These are phyloP conservation scores for Apis dorsata DNA, from an alignment of 1,140 invertebrate species.

Conservation along the genomic window DNA sequence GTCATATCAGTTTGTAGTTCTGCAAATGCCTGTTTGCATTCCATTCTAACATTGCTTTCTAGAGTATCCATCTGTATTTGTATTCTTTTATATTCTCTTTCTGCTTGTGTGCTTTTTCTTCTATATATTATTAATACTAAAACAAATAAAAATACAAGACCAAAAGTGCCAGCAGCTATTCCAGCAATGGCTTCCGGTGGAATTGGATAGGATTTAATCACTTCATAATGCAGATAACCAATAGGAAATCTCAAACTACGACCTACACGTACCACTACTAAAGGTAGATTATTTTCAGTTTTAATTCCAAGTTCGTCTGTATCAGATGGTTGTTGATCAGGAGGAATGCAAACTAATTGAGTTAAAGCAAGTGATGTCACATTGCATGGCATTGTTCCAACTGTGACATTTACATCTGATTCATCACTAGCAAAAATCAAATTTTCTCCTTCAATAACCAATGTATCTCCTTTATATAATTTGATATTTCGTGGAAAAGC, in stretches of 20 bases:
- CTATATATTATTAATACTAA: slow-evolving; percentile 93
- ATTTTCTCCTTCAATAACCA: slow-evolving; percentile 97
- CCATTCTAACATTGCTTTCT: slow-evolving; percentile 97
- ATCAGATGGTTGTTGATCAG: slow-evolving; percentile 89
- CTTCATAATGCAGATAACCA: slow-evolving; percentile 93
- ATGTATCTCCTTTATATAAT: slow-evolving; percentile 95
- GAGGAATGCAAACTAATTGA: slow-evolving; percentile 94
- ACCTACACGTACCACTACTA: slow-evolving; percentile 95
- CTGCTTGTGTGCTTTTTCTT: slow-evolving; percentile 95
- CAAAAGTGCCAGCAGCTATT: slow-evolving; percentile 89
- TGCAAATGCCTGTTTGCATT: slow-evolving; percentile 99
- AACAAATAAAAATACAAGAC: slow-evolving; percentile 91
- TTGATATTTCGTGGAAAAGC: slow-evolving; percentile 93
- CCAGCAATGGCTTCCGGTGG: slow-evolving; percentile 93
- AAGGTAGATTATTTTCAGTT: slow-evolving; percentile 87
- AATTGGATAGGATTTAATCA: slow-evolving; percentile 90
- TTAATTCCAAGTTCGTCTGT: slow-evolving; percentile 92
- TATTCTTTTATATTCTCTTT: slow-evolving; percentile 97
- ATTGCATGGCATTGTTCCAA: slow-evolving; percentile 93
- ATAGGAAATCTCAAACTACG: slow-evolving; percentile 92
- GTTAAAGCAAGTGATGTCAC: slow-evolving; percentile 94
- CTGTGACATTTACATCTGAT: slow-evolving; percentile 95
- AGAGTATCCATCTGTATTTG: slow-evolving; percentile 99
- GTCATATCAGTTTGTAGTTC: slow-evolving; percentile 99
- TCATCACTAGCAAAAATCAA: slow-evolving; percentile 95